Percentiles rank a stretch among this genome's conserved stretches.
phyloP scores from a whole-genome alignment of 2,888 invertebrate species.

The Agapetus fuscipes region DNA sequence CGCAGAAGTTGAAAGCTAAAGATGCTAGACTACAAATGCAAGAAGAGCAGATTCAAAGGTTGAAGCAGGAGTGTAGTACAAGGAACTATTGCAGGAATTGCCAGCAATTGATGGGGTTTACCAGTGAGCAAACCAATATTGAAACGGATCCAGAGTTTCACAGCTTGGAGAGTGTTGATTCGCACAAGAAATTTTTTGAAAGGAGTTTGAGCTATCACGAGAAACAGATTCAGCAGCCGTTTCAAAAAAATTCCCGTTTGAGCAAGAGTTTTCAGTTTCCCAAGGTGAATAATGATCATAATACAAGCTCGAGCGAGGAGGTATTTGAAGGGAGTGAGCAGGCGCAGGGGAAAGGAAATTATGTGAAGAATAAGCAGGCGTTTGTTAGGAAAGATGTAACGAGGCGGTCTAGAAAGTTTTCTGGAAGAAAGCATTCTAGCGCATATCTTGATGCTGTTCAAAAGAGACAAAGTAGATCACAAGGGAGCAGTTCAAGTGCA shows the following conservation, averaged over 20 bases:
- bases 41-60: constrained; percentile 56
- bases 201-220: constrained; percentile 43
- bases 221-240: constrained; percentile 38
- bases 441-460: constrained; percentile 33
- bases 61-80: constrained; percentile 37
- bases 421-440: constrained; percentile 38
- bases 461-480: constrained; percentile 33
- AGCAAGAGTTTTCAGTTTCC: constrained; percentile 45
- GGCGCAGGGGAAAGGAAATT: constrained; percentile 37
- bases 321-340: constrained; percentile 33
- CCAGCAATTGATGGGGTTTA: constrained; percentile 42
- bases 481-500: constrained; percentile 35
- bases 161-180: constrained; percentile 43
- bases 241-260: constrained; percentile 44
- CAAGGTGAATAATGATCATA: constrained; percentile 34
- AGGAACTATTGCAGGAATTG: constrained; percentile 43
- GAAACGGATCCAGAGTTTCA: constrained; percentile 46
- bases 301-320: constrained; percentile 45
- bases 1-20: constrained; percentile 57
- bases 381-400: constrained; percentile 43
- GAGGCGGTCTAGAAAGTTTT: constrained; percentile 42
- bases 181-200: constrained; percentile 40
- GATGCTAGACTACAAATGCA: constrained; percentile 63
- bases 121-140: constrained; percentile 45
- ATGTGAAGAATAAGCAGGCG: constrained; percentile 49